Evolutionary conservation across 2,113 vertebrate genomes (phyloP), one percentile per base, ranked within the genome.

Genomic region (Orycteropus afer): DNA sequence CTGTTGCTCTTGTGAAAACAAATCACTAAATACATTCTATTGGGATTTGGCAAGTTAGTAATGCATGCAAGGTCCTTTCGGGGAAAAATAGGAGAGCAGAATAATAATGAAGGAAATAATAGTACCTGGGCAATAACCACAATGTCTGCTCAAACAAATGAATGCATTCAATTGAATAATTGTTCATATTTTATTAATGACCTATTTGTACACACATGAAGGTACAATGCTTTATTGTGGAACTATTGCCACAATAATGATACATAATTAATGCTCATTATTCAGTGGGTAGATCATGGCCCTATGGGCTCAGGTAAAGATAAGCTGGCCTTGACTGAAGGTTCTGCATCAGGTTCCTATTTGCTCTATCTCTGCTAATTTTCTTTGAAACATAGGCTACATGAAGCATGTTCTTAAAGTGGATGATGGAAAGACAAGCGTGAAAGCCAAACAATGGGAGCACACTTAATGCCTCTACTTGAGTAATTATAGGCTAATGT

Each of bases 1-100:
- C 49, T 53, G 29, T 34, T 84, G 80, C 61, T 95, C 42, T 94
- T 76, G n/a, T 88, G 79, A 91, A 79, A 95, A 67, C 69, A 86
- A 67, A 79, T 82, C 61, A 57, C 77, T 89, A 49, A 67, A 57
- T 37, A 22, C 37, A 81, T 80, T 89, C 86, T 55, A 34, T 27
- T 85, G 53, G 88, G 77, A 77, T 49, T 9, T 90, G 45, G 42
- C 40, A 86, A 91, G 47, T 77, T 84, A 65, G 12, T 84, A 87
- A 94, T 5, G 63, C 65, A 76, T 53, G 84, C 7, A 95, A 86
- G 80, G 22, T 7, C 25, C 45, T 73, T 92, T 81, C 6, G 57
- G n/a, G 11, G 47, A 67, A 85, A 61, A 67, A 71, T 29, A 34
- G 5, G 34, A 83, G 18, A 92, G 8, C 47, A 55, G 22, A 65